Evolutionary conservation across 2,888 invertebrate species (phyloP).

Genomic region (Mylabris sibirica): DNA sequence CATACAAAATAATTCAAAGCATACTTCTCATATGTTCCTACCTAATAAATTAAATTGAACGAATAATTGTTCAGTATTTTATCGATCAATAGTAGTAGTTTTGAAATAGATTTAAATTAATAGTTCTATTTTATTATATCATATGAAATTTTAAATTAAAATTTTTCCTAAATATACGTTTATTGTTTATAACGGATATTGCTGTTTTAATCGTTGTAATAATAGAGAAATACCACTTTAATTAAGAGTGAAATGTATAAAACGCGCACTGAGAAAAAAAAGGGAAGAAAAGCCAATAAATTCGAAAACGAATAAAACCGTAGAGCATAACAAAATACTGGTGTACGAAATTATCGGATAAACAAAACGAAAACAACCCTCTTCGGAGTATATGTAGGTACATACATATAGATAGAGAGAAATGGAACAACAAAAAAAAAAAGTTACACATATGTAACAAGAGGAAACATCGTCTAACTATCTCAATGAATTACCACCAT

Average conservation of each 20-base stretch:
- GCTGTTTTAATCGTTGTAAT: slow-evolving; percentile 40
- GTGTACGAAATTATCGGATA: background rate
- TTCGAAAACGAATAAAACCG: background rate
- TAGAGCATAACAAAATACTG: background rate
- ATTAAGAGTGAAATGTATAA: slow-evolving; percentile 35
- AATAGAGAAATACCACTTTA: slow-evolving; percentile 43
- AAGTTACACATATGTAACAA: background rate
- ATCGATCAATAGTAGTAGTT: background rate
- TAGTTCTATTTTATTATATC: background rate
- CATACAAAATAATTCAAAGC: too few species aligned
- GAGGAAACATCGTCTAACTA: slow-evolving; percentile 26
- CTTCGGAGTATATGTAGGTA: background rate
- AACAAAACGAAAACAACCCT: background rate
- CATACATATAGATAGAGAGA: too few species aligned
- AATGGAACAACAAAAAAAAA: too few species aligned
- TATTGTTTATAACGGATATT: slow-evolving; percentile 34
- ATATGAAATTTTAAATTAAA: slow-evolving; percentile 1
- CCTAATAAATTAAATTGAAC: too few species aligned
- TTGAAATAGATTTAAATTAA: background rate
- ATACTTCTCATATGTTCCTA: too few species aligned
- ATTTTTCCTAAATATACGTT: slow-evolving; percentile 17
- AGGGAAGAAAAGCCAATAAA: background rate
- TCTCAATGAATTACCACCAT: slow-evolving; percentile 30
- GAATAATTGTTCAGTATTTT: too few species aligned
- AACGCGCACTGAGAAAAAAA: too few species aligned